phyloP scores from a whole-genome alignment of 2,113 vertebrate species.

The Erythrolamprus reginae region DNA sequence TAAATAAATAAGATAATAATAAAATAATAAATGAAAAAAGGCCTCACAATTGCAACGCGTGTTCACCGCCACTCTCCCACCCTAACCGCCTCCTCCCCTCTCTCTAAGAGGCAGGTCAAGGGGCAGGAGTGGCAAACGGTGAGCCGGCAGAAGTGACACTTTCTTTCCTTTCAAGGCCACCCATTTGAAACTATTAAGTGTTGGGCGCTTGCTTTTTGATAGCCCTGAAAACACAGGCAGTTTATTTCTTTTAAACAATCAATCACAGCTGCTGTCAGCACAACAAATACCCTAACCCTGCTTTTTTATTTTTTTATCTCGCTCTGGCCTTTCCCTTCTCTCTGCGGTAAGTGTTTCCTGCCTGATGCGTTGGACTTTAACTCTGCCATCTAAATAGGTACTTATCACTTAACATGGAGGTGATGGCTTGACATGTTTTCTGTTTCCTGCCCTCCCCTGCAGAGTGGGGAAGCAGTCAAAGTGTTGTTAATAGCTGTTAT shows the following conservation, averaged over 20 bases:
- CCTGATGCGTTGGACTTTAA: slow-evolving; percentile 65
- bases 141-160: slow-evolving; percentile 36
- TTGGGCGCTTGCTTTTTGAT: slow-evolving; percentile 62
- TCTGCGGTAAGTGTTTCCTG: slow-evolving; percentile 60
- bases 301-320: slow-evolving; percentile 64
- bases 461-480: slow-evolving; percentile 62
- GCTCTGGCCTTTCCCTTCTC: slow-evolving; percentile 43
- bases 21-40: no score
- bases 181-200: slow-evolving; percentile 66
- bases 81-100: slow-evolving; percentile 11
- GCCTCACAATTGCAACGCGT: slow-evolving; percentile 36
- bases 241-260: slow-evolving; percentile 70
- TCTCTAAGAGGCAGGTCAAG: slow-evolving; percentile 21
- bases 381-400: slow-evolving; percentile 69
- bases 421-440: slow-evolving; percentile 68
- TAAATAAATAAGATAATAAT: no score
- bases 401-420: slow-evolving; percentile 73
- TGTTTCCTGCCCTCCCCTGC: slow-evolving; percentile 64
- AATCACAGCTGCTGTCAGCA: slow-evolving; percentile 69
- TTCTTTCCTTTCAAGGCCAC: slow-evolving; percentile 61
- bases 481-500: slow-evolving; percentile 74
- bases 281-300: slow-evolving; percentile 64
- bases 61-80: background rate
- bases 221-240: slow-evolving; percentile 61
- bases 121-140: slow-evolving; percentile 42